Evolutionary conservation across 2,113 vertebrate genomes (phyloP), one percentile per base, ranked within the genome.

Genomic region (Edolisoma coerulescens): DNA sequence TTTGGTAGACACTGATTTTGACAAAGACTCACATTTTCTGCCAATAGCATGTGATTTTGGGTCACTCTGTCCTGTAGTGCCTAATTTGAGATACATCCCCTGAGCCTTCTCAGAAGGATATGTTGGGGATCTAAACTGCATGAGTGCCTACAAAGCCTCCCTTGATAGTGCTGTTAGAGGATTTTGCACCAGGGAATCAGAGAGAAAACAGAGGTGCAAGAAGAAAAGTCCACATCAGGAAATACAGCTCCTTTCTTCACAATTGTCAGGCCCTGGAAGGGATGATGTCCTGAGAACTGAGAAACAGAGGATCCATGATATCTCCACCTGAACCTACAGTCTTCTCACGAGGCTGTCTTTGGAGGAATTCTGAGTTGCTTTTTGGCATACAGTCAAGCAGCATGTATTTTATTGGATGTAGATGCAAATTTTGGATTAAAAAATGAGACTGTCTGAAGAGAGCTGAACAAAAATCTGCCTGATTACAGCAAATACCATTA

Each of bases 381-480:
- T 91, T 45, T 63, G 67, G 64, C 32, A 44, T 24, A 14, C 14
- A 59, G 35, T 74, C 32, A 90, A 78, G n/a, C 16, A 91, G 16
- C 37, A 20, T 45, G 33, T 22, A 65, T 35, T 79, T 68, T 52
- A 56, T 69, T 47, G 41, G 63, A 77, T 3, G 2, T 53, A 47
- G 69, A 71, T 89, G 77, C 65, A 87, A 85, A 89, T 91, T 85
- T 76, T 67, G 64, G 67, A 63, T 91, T 91, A 93, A 80, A 91
- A 54, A 84, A 80, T 83, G 28, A 80, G 45, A 63, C 76, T 45
- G 28, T 60, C 60, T 84, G 70, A 79, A 63, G 1, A 8, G 59
- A 85, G 42, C n/a, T 83, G 84, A 54, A 82, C 20, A 27, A 76
- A 87, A 79, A 93, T 85, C 74, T 91, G 49, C 35, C 64, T 83